A percentile compares a stretch with the other conserved stretches of the same genome.
phyloP scores from a whole-genome alignment of 37 sponge, comb jelly and placozoan genomes.

The Lycopodina hypogea region DNA sequence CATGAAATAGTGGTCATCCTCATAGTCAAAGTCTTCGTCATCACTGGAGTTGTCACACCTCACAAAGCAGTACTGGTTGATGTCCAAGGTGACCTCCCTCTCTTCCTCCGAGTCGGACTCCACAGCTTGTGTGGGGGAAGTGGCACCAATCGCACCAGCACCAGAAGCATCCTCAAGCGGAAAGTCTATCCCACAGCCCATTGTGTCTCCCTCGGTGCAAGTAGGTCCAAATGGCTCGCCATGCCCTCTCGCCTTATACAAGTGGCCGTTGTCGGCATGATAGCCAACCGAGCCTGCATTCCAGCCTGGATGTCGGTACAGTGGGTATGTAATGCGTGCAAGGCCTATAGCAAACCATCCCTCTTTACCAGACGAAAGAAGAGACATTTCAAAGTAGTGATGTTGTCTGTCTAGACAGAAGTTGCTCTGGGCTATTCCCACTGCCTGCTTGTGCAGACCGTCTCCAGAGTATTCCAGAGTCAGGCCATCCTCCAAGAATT shows the following conservation, averaged over 20 bases:
- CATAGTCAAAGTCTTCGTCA: slow-evolving; percentile 17
- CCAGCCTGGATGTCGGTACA: slow-evolving; percentile 74
- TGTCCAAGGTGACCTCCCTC: not conserved
- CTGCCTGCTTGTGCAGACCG: slow-evolving; percentile 45
- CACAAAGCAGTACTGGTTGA: slow-evolving; percentile 1
- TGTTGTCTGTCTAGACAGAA: slow-evolving; percentile 30
- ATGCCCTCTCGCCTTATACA: slow-evolving; percentile 54
- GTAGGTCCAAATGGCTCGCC: slow-evolving; percentile 69
- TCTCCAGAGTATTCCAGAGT: slow-evolving; percentile 64
- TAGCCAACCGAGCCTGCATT: slow-evolving; percentile 66
- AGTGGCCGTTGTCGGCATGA: slow-evolving; percentile 72
- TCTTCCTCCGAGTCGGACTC: slow-evolving; percentile 21
- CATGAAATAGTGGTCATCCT: not conserved
- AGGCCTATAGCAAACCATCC: slow-evolving; percentile 79
- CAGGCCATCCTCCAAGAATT: slow-evolving; percentile 48
- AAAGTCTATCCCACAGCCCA: slow-evolving; percentile 78
- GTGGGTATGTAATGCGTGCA: slow-evolving; percentile 62
- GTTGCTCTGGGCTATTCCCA: slow-evolving; percentile 65
- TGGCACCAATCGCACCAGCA: slow-evolving; percentile 7
- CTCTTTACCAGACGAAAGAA: slow-evolving; percentile 52
- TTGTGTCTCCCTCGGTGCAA: slow-evolving; percentile 54
- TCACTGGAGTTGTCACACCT: not conserved
- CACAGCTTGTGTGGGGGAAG: not conserved
- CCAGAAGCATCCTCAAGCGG: not conserved
- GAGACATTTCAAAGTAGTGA: slow-evolving; percentile 85